A percentile compares a stretch with the other conserved stretches of the same genome.
These are phyloP conservation scores for Girardinus metallicus DNA, from an alignment of 2,797 vertebrate species.

Conservation along the genomic window DNA sequence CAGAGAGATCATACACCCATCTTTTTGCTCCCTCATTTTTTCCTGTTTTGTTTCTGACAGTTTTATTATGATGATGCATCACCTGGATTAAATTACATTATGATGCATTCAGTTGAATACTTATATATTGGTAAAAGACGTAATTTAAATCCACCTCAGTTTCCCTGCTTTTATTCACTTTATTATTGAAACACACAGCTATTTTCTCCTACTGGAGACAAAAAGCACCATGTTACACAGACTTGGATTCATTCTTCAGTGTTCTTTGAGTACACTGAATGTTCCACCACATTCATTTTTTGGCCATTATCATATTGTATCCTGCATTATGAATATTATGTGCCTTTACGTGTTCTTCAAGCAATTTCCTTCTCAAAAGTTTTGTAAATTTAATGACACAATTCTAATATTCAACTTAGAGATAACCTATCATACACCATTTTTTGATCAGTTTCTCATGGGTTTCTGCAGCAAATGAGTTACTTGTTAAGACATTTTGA, in stretches of 20 bases:
- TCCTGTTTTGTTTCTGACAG: not conserved
- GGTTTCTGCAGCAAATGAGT: not conserved
- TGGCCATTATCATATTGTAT: not conserved
- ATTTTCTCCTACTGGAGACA: not conserved
- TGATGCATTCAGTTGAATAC: not conserved
- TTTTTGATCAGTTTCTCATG: not conserved
- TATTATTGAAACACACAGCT: not conserved
- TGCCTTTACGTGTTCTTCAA: not conserved
- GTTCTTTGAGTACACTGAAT: not conserved
- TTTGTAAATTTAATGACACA: not conserved
- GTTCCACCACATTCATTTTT: not conserved
- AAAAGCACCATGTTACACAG: not conserved
- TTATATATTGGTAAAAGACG: not conserved
- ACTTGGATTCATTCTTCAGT: not conserved
- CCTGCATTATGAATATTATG: not conserved
- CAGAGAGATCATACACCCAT: not conserved
- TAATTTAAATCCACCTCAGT: slow-evolving; percentile 1
- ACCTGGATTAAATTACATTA: not conserved
- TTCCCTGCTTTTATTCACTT: not conserved
- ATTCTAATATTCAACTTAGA: not conserved
- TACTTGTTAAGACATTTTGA: not conserved
- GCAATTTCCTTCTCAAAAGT: not conserved
- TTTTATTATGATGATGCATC: slow-evolving; percentile 10
- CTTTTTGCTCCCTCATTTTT: not conserved
- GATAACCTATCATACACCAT: not conserved